Evolutionary conservation across 2,113 vertebrate genomes (phyloP).

Genomic region (Ascaphus truei): DNA sequence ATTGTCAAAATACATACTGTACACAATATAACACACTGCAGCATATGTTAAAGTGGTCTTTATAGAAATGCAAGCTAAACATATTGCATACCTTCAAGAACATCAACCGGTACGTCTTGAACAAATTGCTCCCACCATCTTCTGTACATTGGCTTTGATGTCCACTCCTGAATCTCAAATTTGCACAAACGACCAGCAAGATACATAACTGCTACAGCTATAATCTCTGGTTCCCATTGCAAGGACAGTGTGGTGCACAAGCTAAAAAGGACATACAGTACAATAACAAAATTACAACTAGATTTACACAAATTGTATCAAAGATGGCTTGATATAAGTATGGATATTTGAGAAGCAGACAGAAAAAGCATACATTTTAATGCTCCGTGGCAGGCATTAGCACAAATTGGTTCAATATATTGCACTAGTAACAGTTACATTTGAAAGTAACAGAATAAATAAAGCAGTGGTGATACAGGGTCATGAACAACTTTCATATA

Average conservation of each 20-base stretch:
- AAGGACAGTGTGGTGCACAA: slow-evolving; percentile 95
- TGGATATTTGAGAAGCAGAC: too few species aligned
- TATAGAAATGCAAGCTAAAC: neutral
- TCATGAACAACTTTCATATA: too few species aligned
- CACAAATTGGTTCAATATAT: too few species aligned
- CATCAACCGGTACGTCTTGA: slow-evolving; percentile 94
- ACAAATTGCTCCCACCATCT: slow-evolving; percentile 99
- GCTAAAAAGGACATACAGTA: slow-evolving; percentile 53
- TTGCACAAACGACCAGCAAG: slow-evolving; percentile 93
- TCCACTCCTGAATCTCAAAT: slow-evolving; percentile 98
- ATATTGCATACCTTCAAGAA: slow-evolving; percentile 80
- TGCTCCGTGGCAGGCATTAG: neutral
- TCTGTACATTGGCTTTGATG: slow-evolving; percentile 88
- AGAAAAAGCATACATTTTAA: neutral
- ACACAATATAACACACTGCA: too few species aligned
- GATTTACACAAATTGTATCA: neutral
- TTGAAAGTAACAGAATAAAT: too few species aligned
- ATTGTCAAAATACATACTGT: too few species aligned
- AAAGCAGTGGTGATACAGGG: too few species aligned
- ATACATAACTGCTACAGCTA: slow-evolving; percentile 97
- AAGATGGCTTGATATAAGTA: neutral
- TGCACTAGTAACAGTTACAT: too few species aligned
- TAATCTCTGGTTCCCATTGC: slow-evolving; percentile 98
- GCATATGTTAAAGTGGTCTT: too few species aligned
- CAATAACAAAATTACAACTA: neutral